Evolutionary conservation across 2,113 vertebrate genomes (phyloP).

Genomic region (Oreochromis niloticus): DNA sequence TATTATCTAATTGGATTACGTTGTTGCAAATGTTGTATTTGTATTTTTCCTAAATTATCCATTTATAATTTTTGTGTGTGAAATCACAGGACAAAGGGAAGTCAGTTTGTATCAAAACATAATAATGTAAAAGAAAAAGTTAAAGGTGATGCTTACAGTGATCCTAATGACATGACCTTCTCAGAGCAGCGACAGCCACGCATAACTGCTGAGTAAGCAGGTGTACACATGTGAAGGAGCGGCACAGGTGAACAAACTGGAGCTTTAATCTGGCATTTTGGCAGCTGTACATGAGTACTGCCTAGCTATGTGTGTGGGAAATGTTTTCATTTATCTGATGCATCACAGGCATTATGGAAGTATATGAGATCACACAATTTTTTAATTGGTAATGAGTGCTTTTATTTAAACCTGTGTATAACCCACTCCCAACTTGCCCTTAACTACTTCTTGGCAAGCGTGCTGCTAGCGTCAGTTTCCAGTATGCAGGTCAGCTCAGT

Average conservation of each 20-base stretch:
- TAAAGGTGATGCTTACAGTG: neutral
- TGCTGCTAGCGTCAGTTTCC: neutral
- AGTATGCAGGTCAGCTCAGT: neutral
- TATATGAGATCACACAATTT: neutral
- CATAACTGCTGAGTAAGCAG: neutral
- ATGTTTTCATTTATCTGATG: neutral
- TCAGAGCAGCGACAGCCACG: neutral
- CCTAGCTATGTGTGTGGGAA: neutral
- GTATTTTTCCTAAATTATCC: neutral
- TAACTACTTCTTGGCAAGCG: neutral
- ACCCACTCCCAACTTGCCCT: neutral
- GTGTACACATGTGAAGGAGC: neutral
- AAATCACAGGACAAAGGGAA: neutral
- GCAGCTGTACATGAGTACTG: neutral
- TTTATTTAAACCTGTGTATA: neutral
- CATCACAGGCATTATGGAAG: neutral
- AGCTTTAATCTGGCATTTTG: neutral
- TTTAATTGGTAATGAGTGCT: neutral
- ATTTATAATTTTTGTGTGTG: neutral
- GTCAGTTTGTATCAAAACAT: neutral
- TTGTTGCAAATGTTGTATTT: neutral
- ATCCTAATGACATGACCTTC: slow-evolving; percentile 1
- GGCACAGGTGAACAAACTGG: neutral
- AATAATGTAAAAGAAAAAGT: neutral
- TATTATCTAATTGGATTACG: neutral